phyloP scores from a whole-genome alignment of 2,113 vertebrate species.

The Ophthalmolycus amberensis region DNA sequence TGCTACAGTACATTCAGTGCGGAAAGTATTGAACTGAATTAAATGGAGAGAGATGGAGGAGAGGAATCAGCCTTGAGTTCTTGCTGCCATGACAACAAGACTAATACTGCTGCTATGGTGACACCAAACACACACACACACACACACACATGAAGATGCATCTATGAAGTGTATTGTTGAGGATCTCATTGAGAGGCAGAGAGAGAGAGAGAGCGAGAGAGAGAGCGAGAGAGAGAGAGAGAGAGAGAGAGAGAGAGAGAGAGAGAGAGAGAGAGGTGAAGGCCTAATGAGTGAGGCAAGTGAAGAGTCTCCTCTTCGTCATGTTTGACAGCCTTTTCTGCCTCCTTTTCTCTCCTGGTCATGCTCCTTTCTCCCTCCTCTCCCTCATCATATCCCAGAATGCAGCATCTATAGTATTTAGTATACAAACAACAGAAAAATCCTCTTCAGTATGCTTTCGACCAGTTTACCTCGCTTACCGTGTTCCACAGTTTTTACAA shows the following conservation, averaged over 20 bases:
- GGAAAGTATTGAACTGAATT: constrained; percentile 5
- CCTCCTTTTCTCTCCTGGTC: background rate
- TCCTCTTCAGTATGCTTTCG: background rate
- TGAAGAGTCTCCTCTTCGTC: constrained; percentile 22
- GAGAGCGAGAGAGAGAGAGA: constrained; percentile 25
- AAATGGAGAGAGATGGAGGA: background rate
- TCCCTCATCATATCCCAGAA: no score
- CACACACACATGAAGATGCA: constrained; percentile 20
- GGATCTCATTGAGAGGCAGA: constrained; percentile 27
- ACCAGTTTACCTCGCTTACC: background rate
- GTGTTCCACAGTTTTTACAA: background rate
- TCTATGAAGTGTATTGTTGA: constrained; percentile 36
- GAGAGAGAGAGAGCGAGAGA: constrained; percentile 9
- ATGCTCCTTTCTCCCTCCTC: background rate
- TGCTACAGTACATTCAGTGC: background rate
- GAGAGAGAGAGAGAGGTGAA: constrained; percentile 22
- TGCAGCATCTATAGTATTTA: no score
- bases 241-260: constrained; percentile 10
- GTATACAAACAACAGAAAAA: background rate
- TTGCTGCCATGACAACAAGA: constrained; percentile 68
- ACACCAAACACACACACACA: constrained; percentile 36
- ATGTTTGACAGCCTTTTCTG: background rate
- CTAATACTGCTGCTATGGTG: constrained; percentile 56
- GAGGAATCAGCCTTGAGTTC: constrained; percentile 57
- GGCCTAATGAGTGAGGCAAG: constrained; percentile 13